phyloP scores from a whole-genome alignment of 2,888 invertebrate species.

The Eudasyphora cyanicolor region DNA sequence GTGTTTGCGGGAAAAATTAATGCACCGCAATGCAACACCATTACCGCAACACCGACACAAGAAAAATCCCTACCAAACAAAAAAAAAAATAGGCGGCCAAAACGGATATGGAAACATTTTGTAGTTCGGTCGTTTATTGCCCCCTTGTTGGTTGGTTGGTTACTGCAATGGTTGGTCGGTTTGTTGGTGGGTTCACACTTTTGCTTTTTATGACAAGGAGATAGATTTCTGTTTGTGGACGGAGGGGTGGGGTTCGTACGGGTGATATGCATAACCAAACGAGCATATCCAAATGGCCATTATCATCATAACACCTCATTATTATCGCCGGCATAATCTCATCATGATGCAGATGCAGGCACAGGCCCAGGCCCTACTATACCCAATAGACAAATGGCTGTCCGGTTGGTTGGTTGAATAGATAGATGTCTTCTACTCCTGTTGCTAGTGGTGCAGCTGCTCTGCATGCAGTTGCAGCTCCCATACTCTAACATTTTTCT shows the following conservation, averaged over 20 bases:
- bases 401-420: not conserved
- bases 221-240: not conserved
- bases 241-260: not conserved
- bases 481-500: constrained; percentile 32
- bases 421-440: not conserved
- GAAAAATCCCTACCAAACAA: not conserved
- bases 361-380: too few species aligned
- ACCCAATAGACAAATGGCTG: too few species aligned
- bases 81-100: not conserved
- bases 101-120: constrained; percentile 6
- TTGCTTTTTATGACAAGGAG: not conserved
- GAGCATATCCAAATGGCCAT: constrained; percentile 1
- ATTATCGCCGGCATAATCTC: constrained; percentile 19
- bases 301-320: constrained; percentile 25
- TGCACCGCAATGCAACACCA: constrained; percentile 8
- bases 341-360: not conserved
- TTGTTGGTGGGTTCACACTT: not conserved
- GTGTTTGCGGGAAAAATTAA: constrained; percentile 15
- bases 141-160: not conserved
- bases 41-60: constrained; percentile 8
- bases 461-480: constrained; percentile 45
- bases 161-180: too few species aligned
- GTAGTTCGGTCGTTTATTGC: not conserved
- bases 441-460: not conserved
- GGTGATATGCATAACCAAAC: not conserved